These are phyloP conservation scores for Oryzias sinensis DNA, from an alignment of 2,797 vertebrate species.

Conservation along the genomic window DNA sequence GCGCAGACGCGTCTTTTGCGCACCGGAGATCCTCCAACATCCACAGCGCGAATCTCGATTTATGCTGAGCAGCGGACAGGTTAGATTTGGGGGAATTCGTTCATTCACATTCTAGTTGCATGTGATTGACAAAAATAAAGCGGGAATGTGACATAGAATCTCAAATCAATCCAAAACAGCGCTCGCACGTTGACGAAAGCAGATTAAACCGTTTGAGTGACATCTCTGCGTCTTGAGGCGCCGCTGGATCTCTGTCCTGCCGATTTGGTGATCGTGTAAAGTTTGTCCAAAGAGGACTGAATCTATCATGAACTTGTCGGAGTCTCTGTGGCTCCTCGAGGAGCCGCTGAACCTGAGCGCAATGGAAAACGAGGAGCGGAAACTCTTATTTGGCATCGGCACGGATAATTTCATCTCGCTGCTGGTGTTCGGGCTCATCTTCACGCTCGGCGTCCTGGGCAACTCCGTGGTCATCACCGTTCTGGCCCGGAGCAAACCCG, in stretches of 20 bases:
- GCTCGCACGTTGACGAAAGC: conserved; percentile 24
- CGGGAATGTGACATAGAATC: background rate
- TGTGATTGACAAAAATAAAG: background rate
- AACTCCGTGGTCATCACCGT: conserved; percentile 97
- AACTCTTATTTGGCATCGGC: conserved; percentile 84
- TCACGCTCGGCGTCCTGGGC: conserved; percentile 89
- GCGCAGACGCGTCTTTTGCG: conserved; percentile 54
- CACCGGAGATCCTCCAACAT: conserved; percentile 22
- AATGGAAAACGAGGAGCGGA: conserved; percentile 71
- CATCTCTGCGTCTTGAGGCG: conserved; percentile 26
- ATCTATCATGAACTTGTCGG: conserved; percentile 69
- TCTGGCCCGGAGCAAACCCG: conserved; percentile 87
- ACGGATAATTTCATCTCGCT: conserved; percentile 90
- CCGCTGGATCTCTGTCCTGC: conserved; percentile 12
- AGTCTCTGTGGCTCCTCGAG: conserved; percentile 44
- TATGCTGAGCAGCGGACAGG: background rate
- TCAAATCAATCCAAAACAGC: background rate
- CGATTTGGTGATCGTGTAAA: conserved; percentile 1
- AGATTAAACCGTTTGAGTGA: background rate
- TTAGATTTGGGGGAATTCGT: no score
- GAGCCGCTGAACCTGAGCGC: conserved; percentile 56
- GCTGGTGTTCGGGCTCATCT: conserved; percentile 90
- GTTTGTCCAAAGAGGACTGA: background rate
- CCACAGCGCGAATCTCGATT: conserved; percentile 5
- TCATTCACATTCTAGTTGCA: no score